Evolutionary conservation across 2,113 vertebrate species (phyloP).

Genomic region (Motacilla tschutschensis): DNA sequence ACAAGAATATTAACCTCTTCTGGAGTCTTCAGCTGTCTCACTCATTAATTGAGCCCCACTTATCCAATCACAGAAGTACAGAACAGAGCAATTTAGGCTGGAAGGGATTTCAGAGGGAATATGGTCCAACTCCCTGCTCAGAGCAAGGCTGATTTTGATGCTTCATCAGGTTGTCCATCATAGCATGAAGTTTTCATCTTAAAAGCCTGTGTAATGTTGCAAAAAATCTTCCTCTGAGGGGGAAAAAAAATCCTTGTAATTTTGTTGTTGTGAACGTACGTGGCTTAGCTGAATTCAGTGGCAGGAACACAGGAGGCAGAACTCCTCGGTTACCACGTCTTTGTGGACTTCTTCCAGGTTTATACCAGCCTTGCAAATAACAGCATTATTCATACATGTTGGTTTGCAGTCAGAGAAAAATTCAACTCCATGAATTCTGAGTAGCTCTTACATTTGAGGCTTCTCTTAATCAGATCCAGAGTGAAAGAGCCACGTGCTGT

Average conservation of each 20-base stretch:
- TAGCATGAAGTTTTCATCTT: not conserved
- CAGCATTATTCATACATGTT: slow-evolving; percentile 10
- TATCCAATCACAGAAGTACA: not conserved
- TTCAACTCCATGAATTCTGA: not conserved
- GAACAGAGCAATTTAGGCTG: not conserved
- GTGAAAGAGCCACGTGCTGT: not conserved
- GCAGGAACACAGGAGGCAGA: not conserved
- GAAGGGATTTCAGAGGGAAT: not conserved
- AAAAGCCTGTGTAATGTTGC: not conserved
- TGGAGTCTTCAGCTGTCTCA: not conserved
- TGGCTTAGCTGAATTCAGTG: not conserved
- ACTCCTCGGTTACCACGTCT: not conserved
- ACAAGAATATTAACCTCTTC: not conserved
- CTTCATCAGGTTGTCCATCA: not conserved
- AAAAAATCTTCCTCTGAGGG: not conserved
- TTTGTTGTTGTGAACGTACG: not conserved
- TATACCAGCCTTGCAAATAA: not conserved
- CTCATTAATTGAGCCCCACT: not conserved
- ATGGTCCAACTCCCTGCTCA: not conserved
- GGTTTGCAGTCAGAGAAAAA: slow-evolving; percentile 15
- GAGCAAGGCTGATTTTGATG: not conserved
- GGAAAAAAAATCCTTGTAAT: not conserved
- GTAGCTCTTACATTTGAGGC: not conserved
- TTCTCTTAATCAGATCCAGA: not conserved
- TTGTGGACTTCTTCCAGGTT: slow-evolving; percentile 11